Evolutionary conservation across 1,140 invertebrate genomes (phyloP), one percentile per base, ranked within the genome.

Genomic region (Drosophila ficusphila): DNA sequence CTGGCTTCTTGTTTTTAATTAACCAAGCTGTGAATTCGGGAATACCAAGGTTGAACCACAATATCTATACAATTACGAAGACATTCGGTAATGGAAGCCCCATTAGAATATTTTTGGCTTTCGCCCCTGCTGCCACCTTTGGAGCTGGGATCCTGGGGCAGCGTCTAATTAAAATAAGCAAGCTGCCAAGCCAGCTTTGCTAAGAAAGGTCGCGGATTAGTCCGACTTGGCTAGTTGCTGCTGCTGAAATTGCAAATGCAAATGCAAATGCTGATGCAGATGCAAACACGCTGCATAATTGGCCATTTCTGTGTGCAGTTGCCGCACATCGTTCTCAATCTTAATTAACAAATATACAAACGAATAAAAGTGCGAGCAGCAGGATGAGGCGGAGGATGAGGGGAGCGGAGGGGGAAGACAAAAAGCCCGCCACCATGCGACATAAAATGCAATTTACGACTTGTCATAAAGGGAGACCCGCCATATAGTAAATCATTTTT

Each of bases 401-500:
- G 16, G 42, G 14, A 34, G 41, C 41, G 33, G 29, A 25, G 34
- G 52, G 25, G n/a, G 14, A 47, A 46, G 53, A 52, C 61, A 58
- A 52, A 53, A 44, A 58, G 48, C 31, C 36, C 52, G 62, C 70
- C 46, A 76, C 79, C 74, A 82, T 74, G 82, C 82, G 82, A 88
- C 82, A 86, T 86, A 86, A 86, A 86, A 88, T 81, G 82, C 82
- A 82, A 86, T 86, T 86, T 86, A 86, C 82, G 82, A 77, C 82
- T 82, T 86, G 82, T 86, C 82, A 86, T 86, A 86, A 86, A 86
- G 82, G 82, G 82, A 86, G 77, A 75, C 56, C 73, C 77, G 70
- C 74, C 82, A 82, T 88, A 86, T 88, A 86, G 82, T 86, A 86
- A 86, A 86, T 86, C 82, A 86, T 86, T 86, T 86, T 86, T 86